phyloP scores from a whole-genome alignment of 1,140 invertebrate genomes.

The Leptonema lineaticorne region DNA sequence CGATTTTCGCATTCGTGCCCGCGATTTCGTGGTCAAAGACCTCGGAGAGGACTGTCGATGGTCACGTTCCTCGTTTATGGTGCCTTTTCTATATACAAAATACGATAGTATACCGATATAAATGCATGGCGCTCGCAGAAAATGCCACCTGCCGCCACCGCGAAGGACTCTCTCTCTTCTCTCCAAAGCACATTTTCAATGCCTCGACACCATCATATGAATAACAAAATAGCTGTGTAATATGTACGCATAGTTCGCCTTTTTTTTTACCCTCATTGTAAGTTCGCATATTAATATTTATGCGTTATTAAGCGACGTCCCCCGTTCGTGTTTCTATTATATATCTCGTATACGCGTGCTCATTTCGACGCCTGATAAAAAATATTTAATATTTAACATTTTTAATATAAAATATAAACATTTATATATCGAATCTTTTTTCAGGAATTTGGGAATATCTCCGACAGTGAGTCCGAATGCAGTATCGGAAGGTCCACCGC shows the following conservation, averaged over 20 bases:
- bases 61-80: constrained; percentile 36
- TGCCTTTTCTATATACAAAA: constrained; percentile 10
- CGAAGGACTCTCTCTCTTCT: too few relatives aligned
- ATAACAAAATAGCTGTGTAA: constrained; percentile 25
- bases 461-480: neutral
- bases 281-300: too few relatives aligned
- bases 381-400: too few relatives aligned
- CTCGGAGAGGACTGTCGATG: constrained; percentile 2
- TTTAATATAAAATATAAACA: neutral
- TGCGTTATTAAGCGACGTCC: too few relatives aligned
- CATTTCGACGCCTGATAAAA: too few relatives aligned
- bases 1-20: neutral
- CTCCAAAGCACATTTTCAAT: neutral
- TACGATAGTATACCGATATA: constrained; percentile 28
- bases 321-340: neutral
- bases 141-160: constrained; percentile 29
- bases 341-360: neutral
- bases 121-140: constrained; percentile 31
- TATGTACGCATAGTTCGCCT: constrained; percentile 5
- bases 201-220: neutral
- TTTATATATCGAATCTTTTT: constrained; percentile 7
- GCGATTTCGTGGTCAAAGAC: constrained; percentile 7
- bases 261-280: too few relatives aligned
- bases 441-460: constrained; percentile 34
- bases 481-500: neutral